Evolutionary conservation across 2,797 vertebrate genomes (phyloP).

Genomic region (Fistularia commersonii): DNA sequence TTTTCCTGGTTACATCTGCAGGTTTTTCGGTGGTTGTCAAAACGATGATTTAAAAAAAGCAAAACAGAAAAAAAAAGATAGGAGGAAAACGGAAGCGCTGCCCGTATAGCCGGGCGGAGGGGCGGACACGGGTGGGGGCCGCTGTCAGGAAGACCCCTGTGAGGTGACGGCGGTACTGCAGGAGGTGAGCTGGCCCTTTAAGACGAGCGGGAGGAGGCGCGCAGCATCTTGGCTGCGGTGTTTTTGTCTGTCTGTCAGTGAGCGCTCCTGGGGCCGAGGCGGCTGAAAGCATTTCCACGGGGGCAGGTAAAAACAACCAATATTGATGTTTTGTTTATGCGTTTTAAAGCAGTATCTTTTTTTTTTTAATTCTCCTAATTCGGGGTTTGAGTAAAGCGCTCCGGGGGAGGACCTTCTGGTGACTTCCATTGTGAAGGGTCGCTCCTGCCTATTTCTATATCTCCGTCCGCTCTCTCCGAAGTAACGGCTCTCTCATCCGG

Average conservation of each 20-base stretch:
- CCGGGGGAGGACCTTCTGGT: constrained; percentile 3
- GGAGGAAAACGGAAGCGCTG: too few relatives aligned
- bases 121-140: not conserved
- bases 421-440: constrained; percentile 60
- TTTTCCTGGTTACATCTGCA: too few relatives aligned
- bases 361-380: not conserved
- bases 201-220: constrained; percentile 53
- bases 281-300: constrained; percentile 53
- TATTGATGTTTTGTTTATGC: not conserved
- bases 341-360: not conserved
- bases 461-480: constrained; percentile 36
- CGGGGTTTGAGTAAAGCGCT: not conserved
- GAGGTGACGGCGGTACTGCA: not conserved
- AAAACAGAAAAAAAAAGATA: too few relatives aligned
- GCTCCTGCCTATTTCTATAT: constrained; percentile 36
- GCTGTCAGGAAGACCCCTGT: not conserved
- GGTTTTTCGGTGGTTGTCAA: too few relatives aligned
- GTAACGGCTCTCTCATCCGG: constrained; percentile 51
- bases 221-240: constrained; percentile 73
- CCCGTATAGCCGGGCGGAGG: not conserved
- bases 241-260: constrained; percentile 79
- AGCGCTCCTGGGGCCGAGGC: constrained; percentile 67
- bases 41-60: too few relatives aligned
- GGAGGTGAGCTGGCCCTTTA: constrained; percentile 72
- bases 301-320: constrained; percentile 63